phyloP scores from a whole-genome alignment of 2,113 vertebrate species.

The Daubentonia madagascariensis region DNA sequence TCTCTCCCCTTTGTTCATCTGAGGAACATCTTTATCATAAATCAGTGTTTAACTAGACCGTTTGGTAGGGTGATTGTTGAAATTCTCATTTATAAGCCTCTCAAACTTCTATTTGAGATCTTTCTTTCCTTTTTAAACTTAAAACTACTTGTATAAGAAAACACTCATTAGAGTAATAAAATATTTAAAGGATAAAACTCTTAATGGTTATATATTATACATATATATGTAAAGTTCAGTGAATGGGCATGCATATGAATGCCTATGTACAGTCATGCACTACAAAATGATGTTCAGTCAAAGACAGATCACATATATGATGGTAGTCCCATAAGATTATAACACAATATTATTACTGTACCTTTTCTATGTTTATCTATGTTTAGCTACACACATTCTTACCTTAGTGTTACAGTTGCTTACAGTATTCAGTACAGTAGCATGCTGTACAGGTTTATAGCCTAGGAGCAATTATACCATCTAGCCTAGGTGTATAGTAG shows the following conservation, averaged over 20 bases:
- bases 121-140: constrained; percentile 24
- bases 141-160: background rate
- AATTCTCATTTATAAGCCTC: constrained; percentile 31
- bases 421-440: background rate
- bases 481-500: background rate
- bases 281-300: background rate
- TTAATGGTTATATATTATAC: background rate
- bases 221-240: background rate
- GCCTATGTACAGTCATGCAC: background rate
- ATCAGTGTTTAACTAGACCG: constrained; percentile 47
- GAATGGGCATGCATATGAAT: background rate
- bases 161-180: background rate
- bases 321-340: background rate
- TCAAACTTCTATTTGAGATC: constrained; percentile 10
- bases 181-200: background rate
- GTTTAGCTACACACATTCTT: background rate
- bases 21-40: constrained; percentile 54
- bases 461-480: background rate
- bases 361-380: background rate
- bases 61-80: background rate
- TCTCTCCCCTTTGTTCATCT: constrained; percentile 30
- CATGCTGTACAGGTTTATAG: background rate
- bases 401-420: background rate
- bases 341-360: background rate
- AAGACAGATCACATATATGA: background rate